Evolutionary conservation across 1,140 invertebrate genomes (phyloP).

Genomic region (Micrasema minimum): DNA sequence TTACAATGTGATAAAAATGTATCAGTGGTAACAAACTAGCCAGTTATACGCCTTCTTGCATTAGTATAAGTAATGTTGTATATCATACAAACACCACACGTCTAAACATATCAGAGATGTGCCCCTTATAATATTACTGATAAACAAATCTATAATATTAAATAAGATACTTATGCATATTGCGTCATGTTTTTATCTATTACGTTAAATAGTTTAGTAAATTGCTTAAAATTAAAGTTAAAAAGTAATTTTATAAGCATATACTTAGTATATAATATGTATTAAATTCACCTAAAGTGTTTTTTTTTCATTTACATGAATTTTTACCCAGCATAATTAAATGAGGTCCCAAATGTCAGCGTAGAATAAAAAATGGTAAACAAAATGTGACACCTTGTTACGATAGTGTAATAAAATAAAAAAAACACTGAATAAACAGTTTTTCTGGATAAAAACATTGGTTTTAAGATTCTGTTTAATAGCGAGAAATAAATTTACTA

Average conservation of each 20-base stretch:
- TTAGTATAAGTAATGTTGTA: conserved; percentile 56
- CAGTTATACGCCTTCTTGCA: conserved; percentile 62
- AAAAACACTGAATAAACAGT: too few relatives aligned
- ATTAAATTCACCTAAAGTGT: conserved; percentile 17
- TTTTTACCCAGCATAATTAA: not conserved
- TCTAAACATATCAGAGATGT: conserved; percentile 71
- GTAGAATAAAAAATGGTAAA: not conserved
- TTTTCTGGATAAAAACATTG: too few relatives aligned
- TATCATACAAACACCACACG: conserved; percentile 68
- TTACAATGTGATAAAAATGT: conserved; percentile 64
- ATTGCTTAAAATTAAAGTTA: conserved; percentile 42
- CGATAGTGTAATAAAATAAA: too few relatives aligned
- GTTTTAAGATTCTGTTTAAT: too few relatives aligned
- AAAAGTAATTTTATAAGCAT: conserved; percentile 21
- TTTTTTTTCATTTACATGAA: conserved; percentile 22
- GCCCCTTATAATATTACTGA: conserved; percentile 63
- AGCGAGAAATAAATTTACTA: too few relatives aligned
- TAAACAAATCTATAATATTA: conserved; percentile 60
- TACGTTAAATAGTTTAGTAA: conserved; percentile 51
- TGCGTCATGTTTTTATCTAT: conserved; percentile 54
- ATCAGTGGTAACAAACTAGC: conserved; percentile 61
- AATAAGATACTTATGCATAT: conserved; percentile 59
- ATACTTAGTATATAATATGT: not conserved
- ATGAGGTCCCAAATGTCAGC: conserved; percentile 17
- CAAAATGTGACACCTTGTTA: too few relatives aligned